phyloP scores from a whole-genome alignment of 2,113 vertebrate species.

The Gambusia holbrooki region DNA sequence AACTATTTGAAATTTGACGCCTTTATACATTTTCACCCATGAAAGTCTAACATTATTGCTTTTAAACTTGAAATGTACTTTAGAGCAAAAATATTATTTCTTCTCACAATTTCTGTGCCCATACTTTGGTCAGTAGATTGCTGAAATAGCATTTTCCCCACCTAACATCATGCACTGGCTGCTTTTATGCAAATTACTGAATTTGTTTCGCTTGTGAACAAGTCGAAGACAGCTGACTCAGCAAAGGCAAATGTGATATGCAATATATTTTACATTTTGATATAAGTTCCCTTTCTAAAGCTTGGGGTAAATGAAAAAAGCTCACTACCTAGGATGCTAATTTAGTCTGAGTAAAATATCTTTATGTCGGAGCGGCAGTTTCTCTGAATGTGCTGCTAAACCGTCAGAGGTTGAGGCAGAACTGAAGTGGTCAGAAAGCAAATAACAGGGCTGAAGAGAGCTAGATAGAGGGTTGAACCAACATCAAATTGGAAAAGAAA shows the following conservation, averaged over 20 bases:
- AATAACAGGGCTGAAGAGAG: conserved; percentile 44
- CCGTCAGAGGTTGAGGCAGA: conserved; percentile 3
- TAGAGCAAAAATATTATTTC: conserved; percentile 5
- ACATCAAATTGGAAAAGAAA: conserved; percentile 7
- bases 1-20: neutral
- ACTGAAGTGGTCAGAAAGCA: conserved; percentile 25
- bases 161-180: conserved; percentile 43
- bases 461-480: conserved; percentile 33
- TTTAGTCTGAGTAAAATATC: conserved; percentile 26
- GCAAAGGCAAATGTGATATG: conserved; percentile 27
- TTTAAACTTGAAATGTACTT: neutral
- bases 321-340: neutral
- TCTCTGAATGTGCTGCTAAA: conserved; percentile 4
- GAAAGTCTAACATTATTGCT: neutral
- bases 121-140: conserved; percentile 44
- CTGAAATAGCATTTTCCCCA: conserved; percentile 47
- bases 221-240: conserved; percentile 42
- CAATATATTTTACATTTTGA: conserved; percentile 36
- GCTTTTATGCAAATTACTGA: conserved; percentile 62
- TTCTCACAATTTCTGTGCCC: conserved; percentile 31
- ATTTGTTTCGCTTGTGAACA: conserved; percentile 33
- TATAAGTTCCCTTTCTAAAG: conserved; percentile 21
- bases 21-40: neutral
- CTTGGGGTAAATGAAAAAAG: too few species aligned
- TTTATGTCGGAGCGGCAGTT: conserved; percentile 17